Evolutionary conservation across 92 coral and sea anemone genomes (phyloP), one percentile per base, ranked within the genome.

Genomic region (Zoanthus gigantus): DNA sequence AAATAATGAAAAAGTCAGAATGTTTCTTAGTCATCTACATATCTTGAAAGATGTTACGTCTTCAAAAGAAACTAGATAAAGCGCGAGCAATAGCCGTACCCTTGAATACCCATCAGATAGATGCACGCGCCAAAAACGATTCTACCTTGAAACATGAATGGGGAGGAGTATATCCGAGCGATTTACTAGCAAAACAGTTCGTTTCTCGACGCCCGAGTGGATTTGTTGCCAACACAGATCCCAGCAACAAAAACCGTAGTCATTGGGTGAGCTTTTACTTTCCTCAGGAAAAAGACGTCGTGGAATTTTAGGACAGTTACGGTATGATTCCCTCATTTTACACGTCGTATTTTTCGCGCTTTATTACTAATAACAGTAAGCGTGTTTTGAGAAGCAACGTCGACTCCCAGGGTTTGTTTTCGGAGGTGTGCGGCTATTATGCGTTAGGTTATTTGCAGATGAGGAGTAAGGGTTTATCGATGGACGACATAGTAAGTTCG

Each of bases 241-340:
- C 88, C 10, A 73, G 66, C 29, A 18, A 75, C 78, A 58, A 82
- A 82, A 80, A 85, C 1, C 86, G 93, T 16, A 91, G 82, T 18
- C 93, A 91, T 69, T 91, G 93, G 93, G 17, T 87, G 13, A 88
- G 81, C 6, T 82, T 86, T 71, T 90, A 79, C 63, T 78, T 82
- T 76, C 71, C 52, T 6, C 6, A 46, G 1, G 60, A 54, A 5
- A 11, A 56, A 4, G 61, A 77, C 42, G 23, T 23, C 23, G 74
- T 83, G 58, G 91, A 82, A 63, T 82, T 91, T 71, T 91, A 87
- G 65, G 90, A 87, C 65, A 87, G 91, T 63, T 91, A 87, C 32
- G 91, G 88, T 4, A 23, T 79, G 16, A 79, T 88, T 10, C 87
- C 86, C 37, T 45, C 32, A 0, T 74, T 75, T 45, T 75, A 46